phyloP scores from a whole-genome alignment of 2,888 invertebrate genomes.

The Pimpla rufipes region DNA sequence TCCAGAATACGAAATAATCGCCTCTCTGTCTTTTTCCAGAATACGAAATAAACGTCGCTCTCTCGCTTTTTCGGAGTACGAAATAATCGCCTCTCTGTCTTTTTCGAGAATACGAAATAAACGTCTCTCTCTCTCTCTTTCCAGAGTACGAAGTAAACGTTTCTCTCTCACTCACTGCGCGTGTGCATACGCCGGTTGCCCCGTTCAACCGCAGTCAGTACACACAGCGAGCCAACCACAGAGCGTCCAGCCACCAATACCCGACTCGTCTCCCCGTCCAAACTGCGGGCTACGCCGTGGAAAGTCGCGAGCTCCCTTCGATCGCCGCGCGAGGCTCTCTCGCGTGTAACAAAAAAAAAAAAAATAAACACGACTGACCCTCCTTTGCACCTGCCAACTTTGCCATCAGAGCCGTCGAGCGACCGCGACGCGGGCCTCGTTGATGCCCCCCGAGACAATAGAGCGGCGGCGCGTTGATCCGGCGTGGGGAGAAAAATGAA shows the following conservation, averaged over 20 bases:
- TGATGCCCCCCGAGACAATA: not conserved
- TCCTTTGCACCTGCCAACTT: constrained; percentile 11
- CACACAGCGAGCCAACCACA: not conserved
- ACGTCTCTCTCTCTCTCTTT: not conserved
- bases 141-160: not conserved
- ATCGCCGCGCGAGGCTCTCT: constrained; percentile 14
- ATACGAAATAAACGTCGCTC: not conserved
- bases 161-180: constrained; percentile 23
- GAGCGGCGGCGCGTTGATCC: not conserved
- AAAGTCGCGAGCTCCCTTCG: constrained; percentile 1
- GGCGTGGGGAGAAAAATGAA: constrained; percentile 42
- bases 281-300: constrained; percentile 4
- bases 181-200: constrained; percentile 35
- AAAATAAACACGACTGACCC: not conserved
- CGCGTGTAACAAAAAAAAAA: constrained; percentile 3
- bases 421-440: not conserved
- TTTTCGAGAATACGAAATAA: not conserved
- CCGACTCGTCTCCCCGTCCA: constrained; percentile 21
- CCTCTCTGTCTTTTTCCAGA: not conserved
- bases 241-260: not conserved
- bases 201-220: constrained; percentile 27
- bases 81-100: not conserved
- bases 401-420: too few species aligned
- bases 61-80: too few species aligned
- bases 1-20: too few species aligned